Percentiles rank a stretch among this genome's conserved stretches.
These are phyloP conservation scores for Stenichneumon culpator DNA, from an alignment of 2,888 invertebrate genomes.

Conservation along the genomic window DNA sequence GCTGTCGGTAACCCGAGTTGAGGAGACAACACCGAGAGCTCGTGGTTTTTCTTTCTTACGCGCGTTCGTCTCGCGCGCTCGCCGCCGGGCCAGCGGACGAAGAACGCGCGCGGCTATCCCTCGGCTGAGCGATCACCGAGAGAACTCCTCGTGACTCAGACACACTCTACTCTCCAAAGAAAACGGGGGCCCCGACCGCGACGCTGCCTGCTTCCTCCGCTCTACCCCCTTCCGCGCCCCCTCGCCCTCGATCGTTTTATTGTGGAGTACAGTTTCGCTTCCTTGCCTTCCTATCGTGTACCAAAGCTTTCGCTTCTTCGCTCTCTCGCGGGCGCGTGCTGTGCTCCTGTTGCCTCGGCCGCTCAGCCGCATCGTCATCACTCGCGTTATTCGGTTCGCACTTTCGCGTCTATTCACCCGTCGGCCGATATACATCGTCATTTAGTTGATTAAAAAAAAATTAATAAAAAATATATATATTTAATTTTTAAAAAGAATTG, in stretches of 20 bases:
- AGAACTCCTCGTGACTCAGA: conserved; percentile 61
- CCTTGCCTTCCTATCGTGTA: conserved; percentile 50
- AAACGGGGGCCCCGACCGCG: conserved; percentile 53
- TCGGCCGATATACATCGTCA: conserved; percentile 7
- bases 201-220: conserved; percentile 39
- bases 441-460: neutral
- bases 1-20: conserved; percentile 35
- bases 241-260: conserved; percentile 1
- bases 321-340: conserved; percentile 58
- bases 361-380: conserved; percentile 54
- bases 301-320: conserved; percentile 63
- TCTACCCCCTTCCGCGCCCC: neutral
- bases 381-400: conserved; percentile 56
- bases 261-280: conserved; percentile 56
- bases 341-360: conserved; percentile 28
- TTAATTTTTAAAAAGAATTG: neutral
- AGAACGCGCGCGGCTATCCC: neutral
- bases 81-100: neutral
- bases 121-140: conserved; percentile 27
- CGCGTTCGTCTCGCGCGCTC: conserved; percentile 16
- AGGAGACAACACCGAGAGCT: conserved; percentile 23
- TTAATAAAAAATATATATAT: neutral
- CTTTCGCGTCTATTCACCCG: conserved; percentile 38
- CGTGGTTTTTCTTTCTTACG: conserved; percentile 1
- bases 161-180: conserved; percentile 45